Conservation (phyloP, 2,888 invertebrate species). For the Euplexia lucipara region DNA sequence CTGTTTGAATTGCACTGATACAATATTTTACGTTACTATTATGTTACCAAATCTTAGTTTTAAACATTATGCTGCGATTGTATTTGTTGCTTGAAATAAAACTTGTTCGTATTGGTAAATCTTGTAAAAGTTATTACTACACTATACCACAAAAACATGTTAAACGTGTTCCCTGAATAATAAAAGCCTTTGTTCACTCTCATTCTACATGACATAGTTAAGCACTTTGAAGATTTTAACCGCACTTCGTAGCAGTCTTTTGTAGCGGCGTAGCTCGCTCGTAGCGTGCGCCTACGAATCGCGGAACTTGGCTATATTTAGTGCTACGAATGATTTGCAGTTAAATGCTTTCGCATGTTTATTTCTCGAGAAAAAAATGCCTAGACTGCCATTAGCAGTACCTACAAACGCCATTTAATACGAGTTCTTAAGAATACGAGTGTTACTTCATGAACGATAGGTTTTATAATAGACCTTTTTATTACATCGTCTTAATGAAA, state of each 20-base stretch:
- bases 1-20: constrained; percentile 49
- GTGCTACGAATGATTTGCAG: constrained; percentile 50
- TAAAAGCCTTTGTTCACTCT: too few relatives aligned
- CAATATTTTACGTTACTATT: constrained; percentile 36
- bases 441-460: constrained; percentile 37
- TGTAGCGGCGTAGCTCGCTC: constrained; percentile 55
- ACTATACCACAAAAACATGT: neutral
- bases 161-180: neutral
- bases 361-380: constrained; percentile 45
- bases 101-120: neutral
- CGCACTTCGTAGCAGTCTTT: constrained; percentile 27
- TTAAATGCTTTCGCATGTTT: constrained; percentile 53
- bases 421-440: constrained; percentile 24
- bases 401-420: constrained; percentile 46
- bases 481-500: constrained; percentile 22
- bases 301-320: constrained; percentile 53
- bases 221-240: constrained; percentile 40
- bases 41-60: constrained; percentile 6
- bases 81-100: neutral
- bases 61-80: neutral
- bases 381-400: constrained; percentile 33
- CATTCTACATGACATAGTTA: constrained; percentile 15
- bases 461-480: constrained; percentile 27
- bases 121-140: neutral
- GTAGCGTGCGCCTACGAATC: constrained; percentile 61